Percentiles rank a stretch among this genome's conserved stretches.
Evolutionary conservation across 2,888 invertebrate species (phyloP).

Genomic region (Zonitis immaculata): DNA sequence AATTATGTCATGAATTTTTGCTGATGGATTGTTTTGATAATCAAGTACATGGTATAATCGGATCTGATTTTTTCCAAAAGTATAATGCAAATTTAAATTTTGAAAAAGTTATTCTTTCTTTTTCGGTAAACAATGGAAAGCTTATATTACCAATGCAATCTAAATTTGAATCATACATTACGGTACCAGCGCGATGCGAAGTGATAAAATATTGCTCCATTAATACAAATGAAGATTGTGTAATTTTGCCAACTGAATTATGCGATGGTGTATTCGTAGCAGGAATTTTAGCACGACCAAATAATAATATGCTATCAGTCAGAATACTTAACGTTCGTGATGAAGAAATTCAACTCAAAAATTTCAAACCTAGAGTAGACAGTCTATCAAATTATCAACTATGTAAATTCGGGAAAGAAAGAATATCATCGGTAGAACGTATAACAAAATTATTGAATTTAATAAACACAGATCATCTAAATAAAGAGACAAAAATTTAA

Average conservation of each 20-base stretch:
- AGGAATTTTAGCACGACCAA: constrained; percentile 1
- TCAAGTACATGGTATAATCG: constrained; percentile 8
- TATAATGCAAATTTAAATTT: constrained; percentile 7
- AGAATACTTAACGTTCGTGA: constrained; percentile 3
- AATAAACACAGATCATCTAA: constrained; percentile 17
- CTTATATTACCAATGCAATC: constrained; percentile 9
- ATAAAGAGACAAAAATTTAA: constrained; percentile 15
- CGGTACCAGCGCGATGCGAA: constrained; percentile 11
- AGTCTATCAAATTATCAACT: constrained; percentile 6
- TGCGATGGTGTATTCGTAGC: constrained; percentile 9
- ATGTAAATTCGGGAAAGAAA: constrained; percentile 5
- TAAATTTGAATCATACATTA: not conserved
- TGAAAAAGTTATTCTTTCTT: constrained; percentile 5
- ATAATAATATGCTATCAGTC: constrained; percentile 2
- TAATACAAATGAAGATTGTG: constrained; percentile 6
- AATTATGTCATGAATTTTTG: constrained; percentile 5
- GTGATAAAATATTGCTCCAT: constrained; percentile 6
- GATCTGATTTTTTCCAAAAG: constrained; percentile 11
- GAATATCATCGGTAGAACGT: constrained; percentile 6
- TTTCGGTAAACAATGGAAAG: constrained; percentile 1
- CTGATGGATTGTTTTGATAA: constrained; percentile 7
- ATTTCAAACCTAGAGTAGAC: constrained; percentile 17
- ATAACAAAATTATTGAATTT: constrained; percentile 16
- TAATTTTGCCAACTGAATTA: constrained; percentile 7
- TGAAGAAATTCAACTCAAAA: constrained; percentile 14